Evolutionary conservation across 1,140 invertebrate species (phyloP).

Genomic region (Musca domestica): DNA sequence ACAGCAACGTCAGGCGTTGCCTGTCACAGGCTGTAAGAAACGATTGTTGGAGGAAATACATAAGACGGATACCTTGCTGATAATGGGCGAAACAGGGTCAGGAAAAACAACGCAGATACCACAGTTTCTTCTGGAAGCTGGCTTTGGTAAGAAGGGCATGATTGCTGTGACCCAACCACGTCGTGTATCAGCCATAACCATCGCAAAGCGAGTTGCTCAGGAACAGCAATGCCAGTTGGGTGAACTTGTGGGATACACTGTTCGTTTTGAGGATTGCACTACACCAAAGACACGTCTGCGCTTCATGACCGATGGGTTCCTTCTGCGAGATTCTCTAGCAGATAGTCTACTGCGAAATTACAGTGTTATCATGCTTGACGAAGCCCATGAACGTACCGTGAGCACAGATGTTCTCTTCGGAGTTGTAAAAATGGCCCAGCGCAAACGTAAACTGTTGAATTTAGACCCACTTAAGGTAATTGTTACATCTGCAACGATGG

Average conservation of each 20-base stretch:
- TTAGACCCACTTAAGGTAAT: slow-evolving; percentile 69
- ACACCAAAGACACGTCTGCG: slow-evolving; percentile 72
- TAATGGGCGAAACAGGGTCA: slow-evolving; percentile 87
- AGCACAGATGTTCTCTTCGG: slow-evolving; percentile 92
- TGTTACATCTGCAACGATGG: slow-evolving; percentile 94
- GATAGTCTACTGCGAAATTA: slow-evolving; percentile 70
- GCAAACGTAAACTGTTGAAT: slow-evolving; percentile 63
- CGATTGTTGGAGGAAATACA: slow-evolving; percentile 41
- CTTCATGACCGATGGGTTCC: slow-evolving; percentile 89
- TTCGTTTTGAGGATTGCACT: slow-evolving; percentile 85
- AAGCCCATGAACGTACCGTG: slow-evolving; percentile 95
- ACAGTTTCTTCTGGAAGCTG: slow-evolving; percentile 67
- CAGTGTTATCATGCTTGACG: slow-evolving; percentile 86
- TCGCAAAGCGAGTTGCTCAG: slow-evolving; percentile 82
- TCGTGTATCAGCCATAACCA: slow-evolving; percentile 86
- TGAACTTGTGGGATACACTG: slow-evolving; percentile 67
- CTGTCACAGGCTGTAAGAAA: slow-evolving; percentile 39
- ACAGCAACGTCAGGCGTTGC: slow-evolving; percentile 36
- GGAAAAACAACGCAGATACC: slow-evolving; percentile 92
- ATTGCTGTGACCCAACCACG: slow-evolving; percentile 87
- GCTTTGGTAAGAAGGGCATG: slow-evolving; percentile 59
- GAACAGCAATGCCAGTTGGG: slow-evolving; percentile 70
- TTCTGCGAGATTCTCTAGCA: slow-evolving; percentile 78
- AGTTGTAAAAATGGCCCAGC: slow-evolving; percentile 77
- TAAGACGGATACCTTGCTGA: slow-evolving; percentile 62